Evolutionary conservation across 2,797 vertebrate genomes (phyloP).

Genomic region (Gymnoscopelus microlampas): DNA sequence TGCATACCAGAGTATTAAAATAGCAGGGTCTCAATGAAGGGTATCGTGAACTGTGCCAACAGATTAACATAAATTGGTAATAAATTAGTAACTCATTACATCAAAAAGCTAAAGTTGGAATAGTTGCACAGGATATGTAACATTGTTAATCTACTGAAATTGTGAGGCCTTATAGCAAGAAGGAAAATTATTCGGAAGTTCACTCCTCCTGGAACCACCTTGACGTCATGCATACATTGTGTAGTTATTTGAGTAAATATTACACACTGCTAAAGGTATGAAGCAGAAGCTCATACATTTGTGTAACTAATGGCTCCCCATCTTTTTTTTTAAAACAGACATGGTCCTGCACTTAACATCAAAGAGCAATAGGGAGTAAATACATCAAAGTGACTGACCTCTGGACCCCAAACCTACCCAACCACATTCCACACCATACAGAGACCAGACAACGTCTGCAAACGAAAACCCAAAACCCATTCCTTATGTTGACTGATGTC

Average conservation of each 20-base stretch:
- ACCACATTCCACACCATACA: slow-evolving; percentile 78
- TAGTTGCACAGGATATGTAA: too few relatives aligned
- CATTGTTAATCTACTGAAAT: too few relatives aligned
- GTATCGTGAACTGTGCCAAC: too few relatives aligned
- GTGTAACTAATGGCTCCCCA: slow-evolving; percentile 29
- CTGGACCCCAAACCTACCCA: slow-evolving; percentile 68
- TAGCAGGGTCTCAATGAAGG: too few relatives aligned
- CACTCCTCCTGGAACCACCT: too few relatives aligned
- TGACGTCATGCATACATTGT: too few relatives aligned
- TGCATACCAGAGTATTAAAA: too few relatives aligned
- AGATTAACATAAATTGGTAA: too few relatives aligned
- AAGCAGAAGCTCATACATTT: slow-evolving; percentile 32
- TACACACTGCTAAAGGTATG: slow-evolving; percentile 24
- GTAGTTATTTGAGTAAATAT: neutral
- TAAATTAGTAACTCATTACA: too few relatives aligned
- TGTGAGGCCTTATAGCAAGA: too few relatives aligned
- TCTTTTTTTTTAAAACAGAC: slow-evolving; percentile 23
- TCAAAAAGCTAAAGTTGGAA: too few relatives aligned
- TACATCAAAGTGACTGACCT: slow-evolving; percentile 77
- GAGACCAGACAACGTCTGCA: slow-evolving; percentile 52
- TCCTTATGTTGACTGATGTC: slow-evolving; percentile 33
- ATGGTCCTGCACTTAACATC: slow-evolving; percentile 54
- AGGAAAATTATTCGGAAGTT: too few relatives aligned
- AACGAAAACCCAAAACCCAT: slow-evolving; percentile 56
- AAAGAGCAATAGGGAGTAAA: slow-evolving; percentile 68